Base-by-base conservation (phyloP, 2,113 vertebrate genomes). In the Halichoerus grypus region DNA sequence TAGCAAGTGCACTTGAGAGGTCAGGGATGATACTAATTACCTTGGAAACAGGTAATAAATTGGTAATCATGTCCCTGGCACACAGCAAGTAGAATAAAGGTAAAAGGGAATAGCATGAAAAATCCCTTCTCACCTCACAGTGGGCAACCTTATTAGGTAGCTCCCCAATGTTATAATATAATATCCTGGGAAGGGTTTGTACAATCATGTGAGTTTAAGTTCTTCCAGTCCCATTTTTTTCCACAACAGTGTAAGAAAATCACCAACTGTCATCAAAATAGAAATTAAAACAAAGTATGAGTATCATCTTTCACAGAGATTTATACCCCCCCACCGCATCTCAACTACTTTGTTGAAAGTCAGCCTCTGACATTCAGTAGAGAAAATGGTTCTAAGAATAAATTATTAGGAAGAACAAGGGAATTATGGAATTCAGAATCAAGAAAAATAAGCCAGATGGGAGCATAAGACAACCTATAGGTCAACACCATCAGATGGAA, bases 1-100 rank as follows among this genome's bases (percentile, higher is more conserved):
- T 76, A 91, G 16, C n/a, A 92, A 86, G 63, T 71, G 33, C 22
- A 24, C 57, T 46, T 87, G 53, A 82, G 57, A 72, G 61, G 5
- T 96, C 77, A 71, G 36, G 15, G 92, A 91, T 39, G 72, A 13
- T 13, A 94, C 4, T 86, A 55, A 76, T 85, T 82, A 72, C 14
- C 49, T 85, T 67, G n/a, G 33, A 95, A 96, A 80, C 33, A 79
- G 7, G 36, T 26, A 82, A 93, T 88, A 94, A 67, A 83, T 53
- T 86, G 24, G 31, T 39, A 49, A 53, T 53, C 85, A 14, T 71
- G 8, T 69, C 39, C n/a, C n/a, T 59, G 5, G 28, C 22, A 53
- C 5, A 22, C 46, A 33, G 24, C 10, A 82, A 42, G 80, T 55
- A 84, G 49, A 91, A 67, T 7, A 93, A 85, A 89, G 11, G 3